phyloP scores from a whole-genome alignment of 2,888 invertebrate species.

The Tetranychus piercei region DNA sequence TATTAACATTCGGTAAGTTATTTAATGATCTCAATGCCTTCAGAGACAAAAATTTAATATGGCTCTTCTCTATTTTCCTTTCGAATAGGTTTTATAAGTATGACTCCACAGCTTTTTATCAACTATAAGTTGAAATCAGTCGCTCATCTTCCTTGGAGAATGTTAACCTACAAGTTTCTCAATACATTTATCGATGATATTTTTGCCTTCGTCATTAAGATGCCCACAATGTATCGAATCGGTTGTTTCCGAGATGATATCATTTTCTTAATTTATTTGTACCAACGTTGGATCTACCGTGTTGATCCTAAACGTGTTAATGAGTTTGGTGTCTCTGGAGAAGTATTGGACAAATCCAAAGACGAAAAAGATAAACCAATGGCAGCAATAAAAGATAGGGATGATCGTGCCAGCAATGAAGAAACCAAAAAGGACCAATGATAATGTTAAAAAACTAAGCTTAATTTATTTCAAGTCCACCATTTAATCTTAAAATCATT shows the following conservation, averaged over 20 bases:
- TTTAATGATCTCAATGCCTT: neutral
- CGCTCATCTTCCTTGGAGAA: slow-evolving; percentile 96
- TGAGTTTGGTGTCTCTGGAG: slow-evolving; percentile 93
- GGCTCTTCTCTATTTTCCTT: neutral
- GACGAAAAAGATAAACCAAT: neutral
- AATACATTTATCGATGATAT: slow-evolving; percentile 99
- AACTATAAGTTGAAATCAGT: slow-evolving; percentile 98
- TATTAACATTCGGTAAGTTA: slow-evolving; percentile 59
- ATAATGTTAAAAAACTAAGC: neutral
- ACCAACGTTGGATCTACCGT: slow-evolving; percentile 96
- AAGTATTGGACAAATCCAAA: slow-evolving; percentile 32
- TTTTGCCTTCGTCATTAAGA: slow-evolving; percentile 98
- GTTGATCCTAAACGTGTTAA: slow-evolving; percentile 85
- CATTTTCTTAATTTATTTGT: slow-evolving; percentile 93
- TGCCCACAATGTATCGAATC: slow-evolving; percentile 95
- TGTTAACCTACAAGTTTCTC: slow-evolving; percentile 98
- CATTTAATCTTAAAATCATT: too few species aligned
- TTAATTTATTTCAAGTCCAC: too few species aligned
- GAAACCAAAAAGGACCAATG: neutral
- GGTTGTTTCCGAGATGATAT: slow-evolving; percentile 98
- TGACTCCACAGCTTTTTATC: slow-evolving; percentile 99
- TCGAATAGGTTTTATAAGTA: slow-evolving; percentile 82
- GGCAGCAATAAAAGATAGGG: neutral
- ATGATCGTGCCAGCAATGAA: neutral
- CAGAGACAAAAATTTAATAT: neutral